These are phyloP conservation scores for Perca schrenkii DNA, from an alignment of 2,113 vertebrate species.

Conservation along the genomic window DNA sequence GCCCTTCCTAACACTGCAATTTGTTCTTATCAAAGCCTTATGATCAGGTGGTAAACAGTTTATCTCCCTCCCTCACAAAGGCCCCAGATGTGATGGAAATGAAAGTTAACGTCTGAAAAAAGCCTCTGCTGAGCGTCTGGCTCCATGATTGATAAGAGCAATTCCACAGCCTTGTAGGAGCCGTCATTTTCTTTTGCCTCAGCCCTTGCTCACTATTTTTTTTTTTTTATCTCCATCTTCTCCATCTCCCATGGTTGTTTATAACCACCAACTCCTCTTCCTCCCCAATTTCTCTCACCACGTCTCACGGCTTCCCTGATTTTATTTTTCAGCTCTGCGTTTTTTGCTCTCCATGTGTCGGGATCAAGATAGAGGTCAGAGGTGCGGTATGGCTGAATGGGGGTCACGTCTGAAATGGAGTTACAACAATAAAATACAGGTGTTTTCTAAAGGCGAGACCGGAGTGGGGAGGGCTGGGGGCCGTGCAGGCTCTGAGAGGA, in stretches of 20 bases:
- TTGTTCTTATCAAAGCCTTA: slow-evolving; percentile 60
- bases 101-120: slow-evolving; percentile 55
- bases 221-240: slow-evolving; percentile 31
- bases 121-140: slow-evolving; percentile 39
- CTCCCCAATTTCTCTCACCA: slow-evolving; percentile 14
- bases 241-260: slow-evolving; percentile 37
- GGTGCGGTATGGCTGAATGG: slow-evolving; percentile 42
- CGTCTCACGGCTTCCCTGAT: slow-evolving; percentile 24
- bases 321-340: slow-evolving; percentile 22
- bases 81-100: slow-evolving; percentile 69
- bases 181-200: slow-evolving; percentile 41
- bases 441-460: slow-evolving; percentile 66
- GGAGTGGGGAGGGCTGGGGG: slow-evolving; percentile 13
- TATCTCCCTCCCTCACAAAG: slow-evolving; percentile 51
- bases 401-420: slow-evolving; percentile 65
- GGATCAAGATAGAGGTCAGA: slow-evolving; percentile 57
- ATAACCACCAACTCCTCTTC: slow-evolving; percentile 41
- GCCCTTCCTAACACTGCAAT: slow-evolving; percentile 21
- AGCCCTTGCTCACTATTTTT: slow-evolving; percentile 3
- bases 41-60: slow-evolving; percentile 69
- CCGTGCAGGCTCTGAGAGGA: slow-evolving; percentile 2
- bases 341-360: slow-evolving; percentile 28
- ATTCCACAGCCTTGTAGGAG: slow-evolving; percentile 44
- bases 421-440: slow-evolving; percentile 81
- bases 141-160: slow-evolving; percentile 71